Base-by-base conservation (phyloP, 2,113 vertebrate species). In the Phycodurus eques region DNA sequence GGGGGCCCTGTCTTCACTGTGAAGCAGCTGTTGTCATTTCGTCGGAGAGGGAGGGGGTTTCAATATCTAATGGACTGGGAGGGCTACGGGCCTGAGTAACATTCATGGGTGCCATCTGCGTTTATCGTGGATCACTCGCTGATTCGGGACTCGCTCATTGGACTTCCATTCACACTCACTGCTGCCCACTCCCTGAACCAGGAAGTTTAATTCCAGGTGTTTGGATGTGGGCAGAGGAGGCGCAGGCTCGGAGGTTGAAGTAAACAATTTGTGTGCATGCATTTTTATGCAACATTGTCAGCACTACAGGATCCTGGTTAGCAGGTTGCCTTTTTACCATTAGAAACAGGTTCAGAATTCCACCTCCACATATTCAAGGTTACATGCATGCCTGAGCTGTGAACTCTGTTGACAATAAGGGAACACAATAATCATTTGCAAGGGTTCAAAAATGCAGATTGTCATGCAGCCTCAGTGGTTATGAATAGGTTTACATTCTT, bases 231-330 rank as follows among this genome's bases (percentile, higher is more conserved):
- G 81, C 84, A 80, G 82, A 68, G 80, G 51, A 81, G 70, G 70
- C 53, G 44, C 67, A 76, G 81, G 83, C 85, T 90, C 85, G 87
- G 88, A 88, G 76, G 80, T 73, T 82, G 82, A 54, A 89, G 87
- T 86, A 87, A 88, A 88, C 89, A 92, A 83, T 88, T 89, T 89
- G 90, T 89, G 85, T 88, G 83, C 79, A 85, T 90, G 85, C 85
- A 90, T 92, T 91, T 92, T 89, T 77, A 92, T 90, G 76, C 80
- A 82, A 85, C 63, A 67, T 82, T 88, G 77, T 83, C 83, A 83
- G 76, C 79, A 75, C 75, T 77, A 73, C 81, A 72, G 73, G 73
- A 78, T 78, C 73, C 56, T 71, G 4, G 44, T 70, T 87, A 86
- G 86, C 89, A 87, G 84, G 70, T 74, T 72, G 79, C 80, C 81